These are phyloP conservation scores for Parasteatoda lunata DNA, from an alignment of 2,888 invertebrate species.

Conservation along the genomic window DNA sequence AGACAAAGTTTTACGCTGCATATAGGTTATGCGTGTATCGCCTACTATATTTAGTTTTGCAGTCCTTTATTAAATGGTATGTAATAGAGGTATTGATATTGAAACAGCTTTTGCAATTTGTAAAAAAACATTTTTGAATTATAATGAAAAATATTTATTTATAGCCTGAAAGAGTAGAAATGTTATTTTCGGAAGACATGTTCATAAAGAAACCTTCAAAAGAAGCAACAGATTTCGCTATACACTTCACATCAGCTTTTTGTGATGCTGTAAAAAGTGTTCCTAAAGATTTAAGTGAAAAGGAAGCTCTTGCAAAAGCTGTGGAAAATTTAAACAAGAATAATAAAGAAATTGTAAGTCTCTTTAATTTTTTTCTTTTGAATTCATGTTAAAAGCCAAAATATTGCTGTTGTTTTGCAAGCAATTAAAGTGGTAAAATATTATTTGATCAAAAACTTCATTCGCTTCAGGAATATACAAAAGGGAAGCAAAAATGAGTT, in stretches of 20 bases:
- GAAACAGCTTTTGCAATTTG: not conserved
- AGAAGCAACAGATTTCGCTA: not conserved
- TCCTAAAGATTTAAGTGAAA: not conserved
- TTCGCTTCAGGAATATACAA: too few species aligned
- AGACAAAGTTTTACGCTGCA: too few species aligned
- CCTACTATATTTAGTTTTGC: too few species aligned
- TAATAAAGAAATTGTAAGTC: not conserved
- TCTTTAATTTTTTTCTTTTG: not conserved
- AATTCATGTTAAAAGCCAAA: not conserved
- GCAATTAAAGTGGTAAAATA: too few species aligned
- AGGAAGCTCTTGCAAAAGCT: not conserved
- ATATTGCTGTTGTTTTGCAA: too few species aligned
- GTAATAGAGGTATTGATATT: not conserved
- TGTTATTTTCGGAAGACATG: constrained; percentile 17
- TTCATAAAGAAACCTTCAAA: not conserved
- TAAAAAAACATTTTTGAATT: not conserved
- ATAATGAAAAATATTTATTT: not conserved
- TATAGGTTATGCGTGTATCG: too few species aligned
- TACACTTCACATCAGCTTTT: not conserved
- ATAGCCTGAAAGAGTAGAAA: constrained; percentile 20
- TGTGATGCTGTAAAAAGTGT: not conserved
- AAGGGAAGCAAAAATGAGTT: too few species aligned
- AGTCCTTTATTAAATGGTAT: too few species aligned
- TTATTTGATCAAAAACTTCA: too few species aligned
- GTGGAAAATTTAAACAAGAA: not conserved